phyloP scores from a whole-genome alignment of 2,797 vertebrate genomes.

The Eulemur rubriventer region DNA sequence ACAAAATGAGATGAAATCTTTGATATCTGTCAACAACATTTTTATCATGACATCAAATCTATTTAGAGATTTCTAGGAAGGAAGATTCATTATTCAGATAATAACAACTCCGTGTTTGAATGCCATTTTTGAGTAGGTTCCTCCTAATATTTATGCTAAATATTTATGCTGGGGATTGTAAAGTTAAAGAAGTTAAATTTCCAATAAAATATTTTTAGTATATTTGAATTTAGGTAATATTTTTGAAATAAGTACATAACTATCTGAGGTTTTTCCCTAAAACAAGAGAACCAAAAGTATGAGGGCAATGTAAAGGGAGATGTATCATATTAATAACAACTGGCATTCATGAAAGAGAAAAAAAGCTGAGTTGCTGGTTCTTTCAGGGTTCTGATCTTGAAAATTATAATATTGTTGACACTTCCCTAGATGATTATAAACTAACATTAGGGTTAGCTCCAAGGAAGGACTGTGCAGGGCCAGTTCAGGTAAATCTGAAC shows the following conservation, averaged over 20 bases:
- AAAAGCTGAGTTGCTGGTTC: background rate
- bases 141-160: background rate
- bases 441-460: background rate
- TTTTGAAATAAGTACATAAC: background rate
- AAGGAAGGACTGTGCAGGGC: too few relatives aligned
- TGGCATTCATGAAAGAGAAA: background rate
- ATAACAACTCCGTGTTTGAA: background rate
- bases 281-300: background rate
- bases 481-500: background rate
- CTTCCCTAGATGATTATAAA: background rate
- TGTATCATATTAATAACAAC: background rate
- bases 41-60: background rate
- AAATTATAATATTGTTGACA: background rate
- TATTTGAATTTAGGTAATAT: background rate
- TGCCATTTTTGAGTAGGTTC: background rate
- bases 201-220: background rate
- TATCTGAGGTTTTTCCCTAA: background rate
- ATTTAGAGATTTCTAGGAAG: background rate
- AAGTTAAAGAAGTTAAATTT: background rate
- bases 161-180: background rate
- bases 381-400: background rate
- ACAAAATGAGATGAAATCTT: background rate
- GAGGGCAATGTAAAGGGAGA: background rate
- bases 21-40: background rate
- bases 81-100: background rate